These are phyloP conservation scores for Miniopterus natalensis DNA, from an alignment of 2,113 vertebrate species.

Conservation along the genomic window DNA sequence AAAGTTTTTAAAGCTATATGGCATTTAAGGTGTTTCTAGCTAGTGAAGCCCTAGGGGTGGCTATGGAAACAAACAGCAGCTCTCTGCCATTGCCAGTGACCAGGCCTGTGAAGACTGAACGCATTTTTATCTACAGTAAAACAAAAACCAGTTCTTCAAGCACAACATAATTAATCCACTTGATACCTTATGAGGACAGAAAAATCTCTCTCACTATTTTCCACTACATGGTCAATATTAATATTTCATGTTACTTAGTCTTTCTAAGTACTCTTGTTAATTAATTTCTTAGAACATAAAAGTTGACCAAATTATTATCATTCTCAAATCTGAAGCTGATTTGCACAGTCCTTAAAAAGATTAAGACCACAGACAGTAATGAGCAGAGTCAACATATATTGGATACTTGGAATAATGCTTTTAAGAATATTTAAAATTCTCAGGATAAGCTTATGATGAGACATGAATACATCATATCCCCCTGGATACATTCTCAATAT, in stretches of 20 bases:
- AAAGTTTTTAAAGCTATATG: not conserved
- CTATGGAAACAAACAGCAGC: not conserved
- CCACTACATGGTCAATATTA: not conserved
- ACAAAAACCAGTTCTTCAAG: not conserved
- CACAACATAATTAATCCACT: not conserved
- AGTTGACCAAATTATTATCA: not conserved
- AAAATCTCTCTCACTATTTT: not conserved
- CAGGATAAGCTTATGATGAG: not conserved
- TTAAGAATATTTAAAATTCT: not conserved
- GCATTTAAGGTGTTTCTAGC: not conserved
- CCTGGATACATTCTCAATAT: not conserved
- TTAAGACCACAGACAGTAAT: not conserved
- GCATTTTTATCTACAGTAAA: not conserved
- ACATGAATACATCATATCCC: not conserved
- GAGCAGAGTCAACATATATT: not conserved
- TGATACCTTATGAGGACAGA: not conserved
- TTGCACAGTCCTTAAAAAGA: not conserved
- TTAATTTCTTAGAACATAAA: not conserved
- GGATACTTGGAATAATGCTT: not conserved
- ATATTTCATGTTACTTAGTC: not conserved
- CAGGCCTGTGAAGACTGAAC: not conserved
- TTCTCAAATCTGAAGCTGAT: not conserved
- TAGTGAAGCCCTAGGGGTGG: not conserved
- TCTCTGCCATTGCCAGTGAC: not conserved
- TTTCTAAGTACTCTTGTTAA: not conserved